These are phyloP conservation scores for Sphenopsis melanotis DNA, from an alignment of 2,797 vertebrate genomes.

Conservation along the genomic window DNA sequence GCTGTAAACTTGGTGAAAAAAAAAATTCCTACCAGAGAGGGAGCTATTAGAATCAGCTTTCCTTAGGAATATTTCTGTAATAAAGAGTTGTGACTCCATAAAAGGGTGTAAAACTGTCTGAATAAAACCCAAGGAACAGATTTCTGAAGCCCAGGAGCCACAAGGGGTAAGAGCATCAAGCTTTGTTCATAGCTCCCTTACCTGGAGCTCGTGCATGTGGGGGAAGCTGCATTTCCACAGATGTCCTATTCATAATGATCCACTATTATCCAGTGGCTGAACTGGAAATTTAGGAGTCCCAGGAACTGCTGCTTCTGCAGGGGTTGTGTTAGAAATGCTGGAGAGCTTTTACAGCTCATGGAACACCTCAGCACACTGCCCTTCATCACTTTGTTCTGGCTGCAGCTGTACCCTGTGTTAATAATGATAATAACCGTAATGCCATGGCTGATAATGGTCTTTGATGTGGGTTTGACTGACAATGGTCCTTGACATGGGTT, in stretches of 20 bases:
- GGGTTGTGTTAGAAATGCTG: neutral
- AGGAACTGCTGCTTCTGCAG: neutral
- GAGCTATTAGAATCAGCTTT: neutral
- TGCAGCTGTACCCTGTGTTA: rapidly evolving
- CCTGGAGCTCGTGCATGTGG: rapidly evolving
- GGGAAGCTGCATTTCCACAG: neutral
- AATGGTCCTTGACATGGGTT: neutral
- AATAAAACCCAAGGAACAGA: neutral
- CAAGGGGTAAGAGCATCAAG: neutral
- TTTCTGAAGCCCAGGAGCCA: neutral
- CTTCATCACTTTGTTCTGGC: neutral
- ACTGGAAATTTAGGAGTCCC: neutral
- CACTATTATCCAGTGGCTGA: neutral
- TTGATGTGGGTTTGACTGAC: neutral
- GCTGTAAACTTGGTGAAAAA: neutral
- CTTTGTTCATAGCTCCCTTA: neutral
- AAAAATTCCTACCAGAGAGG: neutral
- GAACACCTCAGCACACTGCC: neutral
- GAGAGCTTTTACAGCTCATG: neutral
- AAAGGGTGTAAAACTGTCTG: neutral
- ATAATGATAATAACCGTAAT: neutral
- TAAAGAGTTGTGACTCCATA: neutral
- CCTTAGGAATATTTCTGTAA: neutral
- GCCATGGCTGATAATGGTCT: neutral
- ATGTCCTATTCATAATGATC: neutral